Evolutionary conservation across 2,888 invertebrate species (phyloP).

Genomic region (Parasteatoda lunata): DNA sequence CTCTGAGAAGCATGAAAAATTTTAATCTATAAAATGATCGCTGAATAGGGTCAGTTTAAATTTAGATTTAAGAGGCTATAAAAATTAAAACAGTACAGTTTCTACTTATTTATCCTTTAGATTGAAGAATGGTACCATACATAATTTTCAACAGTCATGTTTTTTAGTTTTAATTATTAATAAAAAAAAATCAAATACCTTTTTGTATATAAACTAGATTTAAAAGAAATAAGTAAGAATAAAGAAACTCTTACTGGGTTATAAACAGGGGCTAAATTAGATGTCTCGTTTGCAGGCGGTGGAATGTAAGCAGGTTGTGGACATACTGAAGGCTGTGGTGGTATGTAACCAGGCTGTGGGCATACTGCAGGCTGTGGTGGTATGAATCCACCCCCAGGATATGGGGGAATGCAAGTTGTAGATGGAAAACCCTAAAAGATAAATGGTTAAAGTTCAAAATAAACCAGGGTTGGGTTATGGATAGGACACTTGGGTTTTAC

Average conservation of each 20-base stretch:
- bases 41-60: no score
- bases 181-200: no score
- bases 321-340: constrained; percentile 21
- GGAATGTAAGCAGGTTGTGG: constrained; percentile 26
- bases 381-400: neutral
- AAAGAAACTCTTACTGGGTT: constrained; percentile 45
- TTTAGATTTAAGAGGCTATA: no score
- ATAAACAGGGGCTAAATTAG: constrained; percentile 51
- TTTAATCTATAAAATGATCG: no score
- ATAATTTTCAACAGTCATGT: no score
- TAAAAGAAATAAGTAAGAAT: neutral
- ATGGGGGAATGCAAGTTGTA: neutral
- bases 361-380: neutral
- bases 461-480: neutral
- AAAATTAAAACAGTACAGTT: no score
- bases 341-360: constrained; percentile 15
- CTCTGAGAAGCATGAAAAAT: no score
- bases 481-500: neutral
- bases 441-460: neutral
- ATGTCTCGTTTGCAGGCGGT: neutral
- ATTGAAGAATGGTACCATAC: no score
- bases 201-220: no score
- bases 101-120: no score
- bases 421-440: neutral
- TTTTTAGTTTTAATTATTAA: no score